Evolutionary conservation across 2,888 invertebrate species (phyloP).

Genomic region (Campoplex nolae): DNA sequence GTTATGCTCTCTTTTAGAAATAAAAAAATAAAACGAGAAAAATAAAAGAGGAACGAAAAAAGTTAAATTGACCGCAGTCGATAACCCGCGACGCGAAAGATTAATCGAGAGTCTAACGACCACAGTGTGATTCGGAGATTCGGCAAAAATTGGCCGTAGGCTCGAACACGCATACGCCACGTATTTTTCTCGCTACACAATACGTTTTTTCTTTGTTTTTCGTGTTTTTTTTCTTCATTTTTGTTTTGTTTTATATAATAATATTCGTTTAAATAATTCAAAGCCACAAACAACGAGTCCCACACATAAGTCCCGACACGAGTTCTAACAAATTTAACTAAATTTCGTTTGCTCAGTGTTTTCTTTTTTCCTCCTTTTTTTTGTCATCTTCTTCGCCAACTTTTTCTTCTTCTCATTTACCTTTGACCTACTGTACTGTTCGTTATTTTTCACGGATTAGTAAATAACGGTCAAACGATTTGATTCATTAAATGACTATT

Average conservation of each 20-base stretch:
- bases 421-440: conserved; percentile 78
- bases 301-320: conserved; percentile 79
- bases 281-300: conserved; percentile 81
- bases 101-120: conserved; percentile 41
- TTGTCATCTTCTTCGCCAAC: conserved; percentile 5
- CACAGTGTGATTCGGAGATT: conserved; percentile 27
- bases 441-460: conserved; percentile 74
- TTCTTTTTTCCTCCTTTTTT: conserved; percentile 26
- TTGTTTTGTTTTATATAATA: conserved; percentile 15
- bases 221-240: conserved; percentile 1
- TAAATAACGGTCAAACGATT: conserved; percentile 78
- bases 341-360: conserved; percentile 69
- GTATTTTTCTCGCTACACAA: conserved; percentile 49
- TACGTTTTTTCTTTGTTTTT: conserved; percentile 1
- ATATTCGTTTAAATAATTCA: conserved; percentile 75
- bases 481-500: conserved; percentile 79
- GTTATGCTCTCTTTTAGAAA: conserved; percentile 13
- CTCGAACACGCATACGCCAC: conserved; percentile 58
- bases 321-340: conserved; percentile 81
- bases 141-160: conserved; percentile 35
- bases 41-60: conserved; percentile 17
- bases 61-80: conserved; percentile 55
- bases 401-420: conserved; percentile 36
- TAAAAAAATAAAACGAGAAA: background rate
- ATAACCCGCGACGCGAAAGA: conserved; percentile 64